A percentile compares a stretch with the other conserved stretches of the same genome.
These are phyloP conservation scores for Drosophila chauvacae DNA, from an alignment of 1,140 invertebrate genomes.

Conservation along the genomic window DNA sequence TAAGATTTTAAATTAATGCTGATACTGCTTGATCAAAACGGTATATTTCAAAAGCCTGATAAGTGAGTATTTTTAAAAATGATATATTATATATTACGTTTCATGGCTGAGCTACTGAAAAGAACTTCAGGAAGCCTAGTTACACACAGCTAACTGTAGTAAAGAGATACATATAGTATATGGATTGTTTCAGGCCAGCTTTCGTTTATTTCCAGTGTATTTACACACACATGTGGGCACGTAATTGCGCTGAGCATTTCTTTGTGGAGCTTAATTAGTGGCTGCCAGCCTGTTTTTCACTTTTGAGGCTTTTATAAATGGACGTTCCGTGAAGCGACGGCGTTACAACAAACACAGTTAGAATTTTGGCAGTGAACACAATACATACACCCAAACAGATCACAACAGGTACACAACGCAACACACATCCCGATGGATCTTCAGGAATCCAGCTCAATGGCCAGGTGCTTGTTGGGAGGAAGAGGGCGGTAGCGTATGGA, in stretches of 20 bases:
- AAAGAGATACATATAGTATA: too few species aligned
- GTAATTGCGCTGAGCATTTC: constrained; percentile 47
- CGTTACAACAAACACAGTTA: constrained; percentile 16
- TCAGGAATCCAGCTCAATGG: background rate
- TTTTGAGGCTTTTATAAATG: constrained; percentile 57
- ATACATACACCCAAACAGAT: background rate
- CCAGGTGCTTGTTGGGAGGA: background rate
- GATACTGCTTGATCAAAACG: background rate
- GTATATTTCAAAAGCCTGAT: background rate
- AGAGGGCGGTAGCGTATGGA: constrained; percentile 47
- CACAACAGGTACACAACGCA: background rate
- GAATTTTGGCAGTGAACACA: constrained; percentile 13
- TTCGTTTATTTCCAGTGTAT: background rate
- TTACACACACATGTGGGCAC: constrained; percentile 18
- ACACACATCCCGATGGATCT: background rate
- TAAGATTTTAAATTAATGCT: too few species aligned
- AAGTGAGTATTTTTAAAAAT: background rate
- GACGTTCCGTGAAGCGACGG: constrained; percentile 12
- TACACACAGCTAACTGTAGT: too few species aligned
- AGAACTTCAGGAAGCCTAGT: too few species aligned
- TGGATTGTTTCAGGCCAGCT: too few species aligned
- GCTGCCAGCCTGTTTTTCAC: constrained; percentile 51
- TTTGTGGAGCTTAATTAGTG: constrained; percentile 73
- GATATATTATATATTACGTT: background rate
- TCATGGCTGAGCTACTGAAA: too few species aligned